Evolutionary conservation across 2,113 vertebrate species (phyloP).

Genomic region (Cyanoramphus novaezelandiae): DNA sequence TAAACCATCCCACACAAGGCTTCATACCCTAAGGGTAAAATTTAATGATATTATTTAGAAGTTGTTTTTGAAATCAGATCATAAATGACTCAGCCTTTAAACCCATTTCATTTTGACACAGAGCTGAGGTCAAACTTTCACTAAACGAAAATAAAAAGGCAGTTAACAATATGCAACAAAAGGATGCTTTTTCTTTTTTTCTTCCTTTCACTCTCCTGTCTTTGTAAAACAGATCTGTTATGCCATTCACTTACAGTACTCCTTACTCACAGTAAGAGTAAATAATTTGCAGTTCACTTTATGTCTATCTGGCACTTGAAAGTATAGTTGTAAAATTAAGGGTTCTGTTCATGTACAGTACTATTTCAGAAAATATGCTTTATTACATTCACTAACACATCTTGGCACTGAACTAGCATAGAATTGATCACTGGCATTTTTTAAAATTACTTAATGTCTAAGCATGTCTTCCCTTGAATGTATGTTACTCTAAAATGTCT

Average conservation of each 20-base stretch:
- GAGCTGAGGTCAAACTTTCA: neutral
- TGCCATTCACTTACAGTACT: neutral
- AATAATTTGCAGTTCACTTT: neutral
- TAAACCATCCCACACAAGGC: too few species aligned
- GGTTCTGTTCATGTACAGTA: neutral
- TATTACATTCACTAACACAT: neutral
- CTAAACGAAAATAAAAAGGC: neutral
- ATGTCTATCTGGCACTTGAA: neutral
- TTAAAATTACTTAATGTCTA: neutral
- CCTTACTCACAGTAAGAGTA: neutral
- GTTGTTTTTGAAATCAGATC: neutral
- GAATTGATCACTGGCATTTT: neutral
- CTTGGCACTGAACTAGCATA: neutral
- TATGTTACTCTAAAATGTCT: neutral
- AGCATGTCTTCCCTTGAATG: neutral
- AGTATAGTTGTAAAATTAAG: neutral
- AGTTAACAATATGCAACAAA: neutral
- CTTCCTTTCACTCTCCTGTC: neutral
- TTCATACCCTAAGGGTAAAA: conserved; percentile 53
- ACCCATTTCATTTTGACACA: neutral
- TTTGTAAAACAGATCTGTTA: neutral
- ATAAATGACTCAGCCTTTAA: neutral
- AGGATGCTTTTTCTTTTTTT: neutral
- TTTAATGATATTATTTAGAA: conserved; percentile 71
- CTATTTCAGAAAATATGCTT: neutral